Evolutionary conservation across 2,888 invertebrate genomes (phyloP), one percentile per base, ranked within the genome.

Genomic region (Nineta flava): DNA sequence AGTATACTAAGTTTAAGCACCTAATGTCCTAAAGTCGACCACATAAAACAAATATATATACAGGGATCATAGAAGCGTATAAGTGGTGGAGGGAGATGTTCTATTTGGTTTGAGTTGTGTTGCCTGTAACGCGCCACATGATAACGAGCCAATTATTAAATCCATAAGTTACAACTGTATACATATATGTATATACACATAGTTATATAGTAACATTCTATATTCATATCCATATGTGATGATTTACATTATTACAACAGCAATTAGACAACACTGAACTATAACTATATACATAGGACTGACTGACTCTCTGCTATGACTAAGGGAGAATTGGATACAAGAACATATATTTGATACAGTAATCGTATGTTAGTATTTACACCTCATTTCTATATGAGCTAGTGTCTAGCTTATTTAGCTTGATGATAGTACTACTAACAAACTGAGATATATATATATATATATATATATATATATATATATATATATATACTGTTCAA

Each of bases 141-240:
- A 49, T 49, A 49, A 49, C 49, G 49, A 45, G 49, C 49, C 49
- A 49, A 49, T 49, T 49, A 49, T 49, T 49, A 49, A 49, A 49
- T 49, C 49, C 49, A 49, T 49, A 49, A 49, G 35, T 49, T 49
- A 49, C 21, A 45, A 49, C 49, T 42, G 44, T 45, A 44, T 49
- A 44, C 49, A 49, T 40, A 21, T 34, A 31, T 43, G 32, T 32
- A 49, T 49, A 32, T 32, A 10, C 7, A 32, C 10, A 9, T 32
- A 9, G 32, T 32, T 32, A 32, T 10, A 7, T 15, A 38, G 15
- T 38, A 15, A n/a, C 15, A n/a, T 15, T 38, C 38, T 38, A 38
- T 38, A 38, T 38, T 38, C 38, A 38, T 38, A 38, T 38, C 38
- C 38, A 38, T 38, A 38, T 38, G 38, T 38, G 38, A 38, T 38